Evolutionary conservation across 2,113 vertebrate genomes (phyloP), one percentile per base, ranked within the genome.

Genomic region (Rhodinocichla rosea): DNA sequence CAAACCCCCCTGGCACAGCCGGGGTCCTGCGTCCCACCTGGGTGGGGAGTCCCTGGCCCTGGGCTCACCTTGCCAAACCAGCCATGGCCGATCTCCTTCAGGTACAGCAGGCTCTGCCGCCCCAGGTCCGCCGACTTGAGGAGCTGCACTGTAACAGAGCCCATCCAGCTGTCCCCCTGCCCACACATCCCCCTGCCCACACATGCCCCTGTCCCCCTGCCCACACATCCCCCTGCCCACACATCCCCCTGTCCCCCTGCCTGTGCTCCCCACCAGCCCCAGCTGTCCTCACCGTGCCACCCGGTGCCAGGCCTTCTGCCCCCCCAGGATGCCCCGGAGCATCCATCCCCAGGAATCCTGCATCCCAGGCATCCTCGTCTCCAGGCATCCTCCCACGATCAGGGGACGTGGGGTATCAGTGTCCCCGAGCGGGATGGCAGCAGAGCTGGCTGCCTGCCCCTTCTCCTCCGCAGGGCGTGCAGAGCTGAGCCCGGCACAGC

Each of bases 11-110:
- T 13, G 14, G 2, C 37, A 4, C 40, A 33, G 35, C 60, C 15
- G 3, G 4, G 11, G 27, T 19, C 74, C 69, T 2, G 0, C 1
- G 0, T 21, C 55, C 74, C 78, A 12, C 8, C 0, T 1, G 24
- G 24, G 15, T 9, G 21, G 33, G 52, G 17, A 4, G 7, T 9
- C 62, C 24, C 33, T 27, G 39, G 50, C 62, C 15, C 15, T 19
- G 33, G 57, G 5, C 97, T 97, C 96, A 99, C 99, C 99, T 99
- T 99, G 90, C 99, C 99, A 0, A 99, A 99, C 99, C 99, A 99
- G 94, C 99, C 99, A 7, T 98, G 98, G 21, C 99, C 99, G 0
- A 99, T 99, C 97, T 99, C 99, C 87, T 99, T 99, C 97, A 99
- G 97, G 98, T 99, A 99, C 64, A 99, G 98, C 37, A 99, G 98